Base-by-base conservation (phyloP, 2,888 invertebrate genomes). In the Spodoptera picta region DNA sequence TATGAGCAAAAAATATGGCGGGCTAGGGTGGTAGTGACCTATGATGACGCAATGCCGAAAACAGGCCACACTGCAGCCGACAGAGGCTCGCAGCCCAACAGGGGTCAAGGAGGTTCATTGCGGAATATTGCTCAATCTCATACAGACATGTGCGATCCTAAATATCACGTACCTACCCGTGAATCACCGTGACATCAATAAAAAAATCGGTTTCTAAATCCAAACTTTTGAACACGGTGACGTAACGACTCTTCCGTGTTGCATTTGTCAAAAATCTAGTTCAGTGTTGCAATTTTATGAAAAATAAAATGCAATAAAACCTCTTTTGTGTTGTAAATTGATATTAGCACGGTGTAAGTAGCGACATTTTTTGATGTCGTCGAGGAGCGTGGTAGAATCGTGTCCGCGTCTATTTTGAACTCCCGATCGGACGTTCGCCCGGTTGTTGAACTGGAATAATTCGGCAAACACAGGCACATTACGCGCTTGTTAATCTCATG, bases 401-500 rank as follows among this genome's bases (percentile, higher is more conserved):
- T 84, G 90, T 83, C 84, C 89, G 91, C 88, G 90, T 93, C 94
- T 93, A 93, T 94, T 93, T 90, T 89, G 92, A 92, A 93, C 92
- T 89, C 89, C 90, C 90, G 90, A 89, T 88, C 91, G 92, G 88
- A 83, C 91, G 88, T 85, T 89, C 90, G 91, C 88, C 89, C 91
- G 93, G 93, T 94, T 93, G 92, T 93, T 94, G 94, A 94, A 93
- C 94, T 93, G 92, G 87, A 90, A 92, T 92, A 92, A 92, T 94
- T 94, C 94, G 94, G 94, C 94, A 93, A 94, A 93, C 92, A 91
- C 87, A 82, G 87, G 87, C 91, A 89, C 87, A 91, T 92, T 91
- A 91, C 91, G 86, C 88, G 90, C 89, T 87, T 90, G 88, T 90
- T 90, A 90, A 91, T 90, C 90, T 91, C 79, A 69, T 80, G 82